These are phyloP conservation scores for Neotragus pygmaeus DNA, from an alignment of 2,113 vertebrate genomes.

Conservation along the genomic window DNA sequence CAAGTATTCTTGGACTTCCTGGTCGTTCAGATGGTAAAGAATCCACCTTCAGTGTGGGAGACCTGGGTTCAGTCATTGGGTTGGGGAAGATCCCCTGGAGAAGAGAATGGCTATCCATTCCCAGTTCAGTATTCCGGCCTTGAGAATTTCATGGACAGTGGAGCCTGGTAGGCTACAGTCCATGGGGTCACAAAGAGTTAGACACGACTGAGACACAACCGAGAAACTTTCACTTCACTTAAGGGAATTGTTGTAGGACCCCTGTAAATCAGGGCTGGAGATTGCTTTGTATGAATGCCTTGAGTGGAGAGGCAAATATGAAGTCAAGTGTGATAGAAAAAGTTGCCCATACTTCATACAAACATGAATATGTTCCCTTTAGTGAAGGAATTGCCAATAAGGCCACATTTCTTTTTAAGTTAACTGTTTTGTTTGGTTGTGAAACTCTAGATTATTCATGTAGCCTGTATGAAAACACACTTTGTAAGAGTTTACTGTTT, in stretches of 20 bases:
- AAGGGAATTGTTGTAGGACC: background rate
- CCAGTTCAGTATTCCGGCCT: background rate
- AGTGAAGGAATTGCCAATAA: background rate
- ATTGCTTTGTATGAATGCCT: background rate
- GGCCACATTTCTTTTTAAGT: background rate
- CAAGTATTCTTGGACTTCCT: background rate
- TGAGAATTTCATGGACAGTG: background rate
- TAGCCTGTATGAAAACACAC: background rate
- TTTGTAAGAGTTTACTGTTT: background rate
- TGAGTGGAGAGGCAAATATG: background rate
- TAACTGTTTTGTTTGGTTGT: background rate
- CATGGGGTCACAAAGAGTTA: background rate
- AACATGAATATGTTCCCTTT: background rate
- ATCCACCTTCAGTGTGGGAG: background rate
- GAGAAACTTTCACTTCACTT: background rate
- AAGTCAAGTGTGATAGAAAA: background rate
- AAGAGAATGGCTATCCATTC: background rate
- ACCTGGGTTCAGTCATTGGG: background rate
- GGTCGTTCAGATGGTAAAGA: background rate
- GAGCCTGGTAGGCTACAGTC: background rate
- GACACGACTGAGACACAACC: accelerated
- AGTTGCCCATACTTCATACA: background rate
- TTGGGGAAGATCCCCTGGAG: background rate
- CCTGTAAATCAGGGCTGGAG: too few relatives aligned
- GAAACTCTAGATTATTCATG: background rate